Evolutionary conservation across 2,797 vertebrate species (phyloP).

Genomic region (Channallabes apus): DNA sequence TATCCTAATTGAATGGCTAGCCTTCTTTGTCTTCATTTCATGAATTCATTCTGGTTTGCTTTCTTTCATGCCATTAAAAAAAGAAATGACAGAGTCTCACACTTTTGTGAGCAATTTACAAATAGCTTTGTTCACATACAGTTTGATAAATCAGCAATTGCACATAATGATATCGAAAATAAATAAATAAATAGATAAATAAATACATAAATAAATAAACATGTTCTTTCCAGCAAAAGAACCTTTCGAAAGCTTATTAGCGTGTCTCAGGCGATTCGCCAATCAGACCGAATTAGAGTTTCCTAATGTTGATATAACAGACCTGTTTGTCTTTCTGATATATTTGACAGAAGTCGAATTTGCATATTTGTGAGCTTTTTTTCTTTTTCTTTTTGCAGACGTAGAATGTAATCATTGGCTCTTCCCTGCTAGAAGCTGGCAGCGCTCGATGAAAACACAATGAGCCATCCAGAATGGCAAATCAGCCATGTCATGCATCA

Average conservation of each 20-base stretch:
- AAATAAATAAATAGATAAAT: neutral
- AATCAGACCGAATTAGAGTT: neutral
- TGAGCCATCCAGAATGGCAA: conserved; percentile 30
- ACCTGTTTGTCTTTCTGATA: neutral
- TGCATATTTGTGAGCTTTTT: neutral
- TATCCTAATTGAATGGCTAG: neutral
- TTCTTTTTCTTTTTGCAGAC: neutral
- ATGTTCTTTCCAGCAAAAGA: neutral
- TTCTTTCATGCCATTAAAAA: neutral
- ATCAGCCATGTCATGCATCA: conserved; percentile 35
- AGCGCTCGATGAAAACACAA: conserved; percentile 28
- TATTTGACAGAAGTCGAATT: conserved; percentile 9
- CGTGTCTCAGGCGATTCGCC: neutral
- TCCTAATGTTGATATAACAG: neutral
- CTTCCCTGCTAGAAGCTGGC: conserved; percentile 26
- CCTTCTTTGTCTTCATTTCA: neutral
- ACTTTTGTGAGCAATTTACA: neutral
- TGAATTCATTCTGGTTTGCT: neutral
- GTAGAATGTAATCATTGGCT: conserved; percentile 15
- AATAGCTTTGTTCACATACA: neutral
- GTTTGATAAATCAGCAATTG: neutral
- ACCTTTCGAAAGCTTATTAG: neutral
- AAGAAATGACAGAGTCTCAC: neutral
- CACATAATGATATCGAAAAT: neutral
- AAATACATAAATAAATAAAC: neutral